Evolutionary conservation across 2,113 vertebrate genomes (phyloP), one percentile per base, ranked within the genome.

Genomic region (Arvicanthis niloticus): DNA sequence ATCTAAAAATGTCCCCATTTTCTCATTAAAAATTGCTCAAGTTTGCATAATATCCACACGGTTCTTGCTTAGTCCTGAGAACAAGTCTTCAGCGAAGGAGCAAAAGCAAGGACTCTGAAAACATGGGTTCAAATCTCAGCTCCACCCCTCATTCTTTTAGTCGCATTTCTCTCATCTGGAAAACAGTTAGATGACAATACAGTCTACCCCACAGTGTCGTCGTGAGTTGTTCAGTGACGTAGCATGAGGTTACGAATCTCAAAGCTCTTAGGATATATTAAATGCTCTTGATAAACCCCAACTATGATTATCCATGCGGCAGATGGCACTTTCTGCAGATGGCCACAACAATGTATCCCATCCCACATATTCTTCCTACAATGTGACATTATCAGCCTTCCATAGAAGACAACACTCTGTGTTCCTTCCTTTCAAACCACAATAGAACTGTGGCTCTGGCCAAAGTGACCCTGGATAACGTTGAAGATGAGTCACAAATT

Each of bases 61-160:
- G 15, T 58, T 78, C 62, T 92, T 76, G 5, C 73, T 91, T 94
- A 88, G 48, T 68, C 24, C 56, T 85, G 62, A 92, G 93, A 92
- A 92, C 37, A 58, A 88, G 91, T 96, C 65, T 76, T 17, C 21
- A 84, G 4, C 37, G 34, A 89, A 37, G 12, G 37, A 67, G 29
- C 81, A 45, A 77, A 5, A 93, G n/a, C 11, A 58, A 75, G 51
- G 15, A 60, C 40, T 93, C 80, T 40, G 92, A 15, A 7, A 22
- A 80, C 26, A 15, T 56, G 37, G 80, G n/a, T 93, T 92, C 70
- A 68, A 84, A 70, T 70, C 24, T 88, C 17, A 19, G 24, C 17
- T 62, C n/a, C 1, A 26, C 19, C 22, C 4, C 40, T 51, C 34
- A 84, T 62, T 45, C 56, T 75, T 3, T 62, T 19, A 78, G 22